phyloP scores from a whole-genome alignment of 1,140 invertebrate species.

The Macrosteles quadrilineatus region DNA sequence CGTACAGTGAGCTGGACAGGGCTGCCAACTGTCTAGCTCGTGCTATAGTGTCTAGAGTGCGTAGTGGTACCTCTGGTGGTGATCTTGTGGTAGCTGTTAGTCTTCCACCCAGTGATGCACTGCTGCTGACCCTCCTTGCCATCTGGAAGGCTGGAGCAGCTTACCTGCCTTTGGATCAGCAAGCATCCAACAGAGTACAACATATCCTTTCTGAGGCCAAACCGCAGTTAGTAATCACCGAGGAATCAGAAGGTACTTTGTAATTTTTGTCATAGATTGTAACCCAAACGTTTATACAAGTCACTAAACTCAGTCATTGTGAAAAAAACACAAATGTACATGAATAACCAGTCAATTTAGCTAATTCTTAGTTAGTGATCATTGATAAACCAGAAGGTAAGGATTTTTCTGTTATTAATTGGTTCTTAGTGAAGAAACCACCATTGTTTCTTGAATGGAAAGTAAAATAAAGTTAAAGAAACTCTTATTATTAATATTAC shows the following conservation, averaged over 20 bases:
- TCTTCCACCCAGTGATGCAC: slow-evolving; percentile 70
- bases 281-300: no score
- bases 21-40: slow-evolving; percentile 61
- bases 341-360: no score
- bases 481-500: no score
- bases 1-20: slow-evolving; percentile 61
- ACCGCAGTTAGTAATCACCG: slow-evolving; percentile 68
- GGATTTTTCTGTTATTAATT: no score
- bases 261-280: no score
- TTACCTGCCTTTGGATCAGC: slow-evolving; percentile 78
- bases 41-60: slow-evolving; percentile 49
- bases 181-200: slow-evolving; percentile 71
- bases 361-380: no score
- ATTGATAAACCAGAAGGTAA: no score
- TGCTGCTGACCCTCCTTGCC: slow-evolving; percentile 68
- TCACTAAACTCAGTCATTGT: no score
- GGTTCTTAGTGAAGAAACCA: no score
- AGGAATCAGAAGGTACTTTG: slow-evolving; percentile 50
- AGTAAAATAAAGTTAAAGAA: no score
- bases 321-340: no score
- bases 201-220: slow-evolving; percentile 76
- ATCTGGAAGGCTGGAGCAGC: slow-evolving; percentile 80
- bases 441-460: no score
- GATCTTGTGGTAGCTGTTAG: slow-evolving; percentile 73
- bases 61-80: slow-evolving; percentile 54